Base-by-base conservation (phyloP, 2,113 vertebrate species). In the Serinus canaria region DNA sequence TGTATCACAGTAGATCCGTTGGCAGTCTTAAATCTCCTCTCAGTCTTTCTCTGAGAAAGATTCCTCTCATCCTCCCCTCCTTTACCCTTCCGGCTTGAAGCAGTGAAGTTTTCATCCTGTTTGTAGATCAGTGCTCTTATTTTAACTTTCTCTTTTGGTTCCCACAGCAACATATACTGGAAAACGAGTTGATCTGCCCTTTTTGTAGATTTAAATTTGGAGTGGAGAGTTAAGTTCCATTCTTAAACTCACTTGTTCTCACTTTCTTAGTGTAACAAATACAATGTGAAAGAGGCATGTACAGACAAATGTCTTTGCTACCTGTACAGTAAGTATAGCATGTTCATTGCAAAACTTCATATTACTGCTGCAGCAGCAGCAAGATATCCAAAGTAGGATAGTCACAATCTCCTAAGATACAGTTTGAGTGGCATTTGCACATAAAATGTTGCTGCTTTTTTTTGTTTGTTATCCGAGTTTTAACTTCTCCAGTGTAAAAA, bases 341-440 rank as follows among this genome's bases (percentile, higher is more conserved):
- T 94, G 88, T 89, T 89, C 90, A 93, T 90, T 83, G 92, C 93
- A 90, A 69, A 92, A 77, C 93, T 95, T 95, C 69, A 27, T 87
- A 88, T 78, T 82, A 53, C 6, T 93, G 95, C 93, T 96, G 94
- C 84, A 69, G 93, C 93, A 94, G 85, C 94, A 96, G 92, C 93
- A 70, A 59, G 78, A 91, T 78, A 64, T 16, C 90, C 88, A 30
- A 81, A 80, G 49, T 41, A 92, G 88, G 79, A 70, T 72, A 93
- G 83, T 94, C 90, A 91, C 72, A 52, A 83, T 83, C 82, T 66
- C 92, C 52, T 89, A 30, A 93, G 90, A 86, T 78, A 72, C 80
- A 94, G 86, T 73, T 90, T 81, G 90, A 97, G 68, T 91, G 89
- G 67, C 86, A 86, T 90, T 84, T 96, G 91, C 94, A 95, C 91